Evolutionary conservation across 30 jellyfish, hydroid and myxozoan species (phyloP).

Genomic region (Hydractinia symbiolongicarpus): DNA sequence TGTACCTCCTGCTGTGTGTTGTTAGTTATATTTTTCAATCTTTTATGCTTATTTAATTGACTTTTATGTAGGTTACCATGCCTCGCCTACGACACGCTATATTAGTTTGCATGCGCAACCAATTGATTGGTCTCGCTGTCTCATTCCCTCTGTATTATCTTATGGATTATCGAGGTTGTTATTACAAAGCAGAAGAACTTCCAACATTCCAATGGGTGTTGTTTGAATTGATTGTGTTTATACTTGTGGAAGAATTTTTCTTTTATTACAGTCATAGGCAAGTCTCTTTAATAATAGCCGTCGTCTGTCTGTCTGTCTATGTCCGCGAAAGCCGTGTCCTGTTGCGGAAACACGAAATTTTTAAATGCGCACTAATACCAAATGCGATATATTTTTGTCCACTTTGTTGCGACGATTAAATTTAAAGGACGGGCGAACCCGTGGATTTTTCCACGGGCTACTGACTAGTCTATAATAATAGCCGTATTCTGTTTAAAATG

Average conservation of each 20-base stretch:
- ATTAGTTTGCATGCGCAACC: conserved; percentile 68
- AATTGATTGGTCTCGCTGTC: conserved; percentile 40
- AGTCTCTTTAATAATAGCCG: no score
- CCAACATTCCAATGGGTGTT: conserved; percentile 88
- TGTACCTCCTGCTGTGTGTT: neutral
- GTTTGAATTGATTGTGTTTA: conserved; percentile 54
- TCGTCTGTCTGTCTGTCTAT: no score
- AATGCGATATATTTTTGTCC: no score
- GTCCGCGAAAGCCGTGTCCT: no score
- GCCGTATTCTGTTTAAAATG: no score
- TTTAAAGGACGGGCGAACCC: no score
- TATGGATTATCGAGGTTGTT: conserved; percentile 39
- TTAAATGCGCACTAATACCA: no score
- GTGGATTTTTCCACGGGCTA: no score
- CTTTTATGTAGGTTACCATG: conserved; percentile 60
- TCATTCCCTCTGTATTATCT: conserved; percentile 33
- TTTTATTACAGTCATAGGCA: conserved; percentile 86
- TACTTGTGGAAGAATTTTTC: conserved; percentile 62
- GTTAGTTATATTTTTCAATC: neutral
- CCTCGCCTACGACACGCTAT: conserved; percentile 40
- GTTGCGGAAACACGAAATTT: neutral
- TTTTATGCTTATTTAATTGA: neutral
- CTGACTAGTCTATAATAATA: no score
- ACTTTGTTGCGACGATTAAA: no score
- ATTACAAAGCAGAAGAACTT: conserved; percentile 54